phyloP scores from a whole-genome alignment of 2,113 vertebrate species.

The Tonatia bakeri region DNA sequence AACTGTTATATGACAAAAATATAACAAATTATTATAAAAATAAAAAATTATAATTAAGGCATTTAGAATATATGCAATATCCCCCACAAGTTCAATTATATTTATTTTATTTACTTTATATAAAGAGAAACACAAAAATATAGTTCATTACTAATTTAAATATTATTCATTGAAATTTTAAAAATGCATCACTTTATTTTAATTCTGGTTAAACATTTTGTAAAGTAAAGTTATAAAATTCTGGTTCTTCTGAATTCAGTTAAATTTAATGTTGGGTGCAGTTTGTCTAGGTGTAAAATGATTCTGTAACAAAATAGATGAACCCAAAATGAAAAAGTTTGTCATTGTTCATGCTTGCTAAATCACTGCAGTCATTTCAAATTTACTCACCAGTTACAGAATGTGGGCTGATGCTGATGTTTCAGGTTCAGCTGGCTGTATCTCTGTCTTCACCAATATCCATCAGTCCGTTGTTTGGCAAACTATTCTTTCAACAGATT shows the following conservation, averaged over 20 bases:
- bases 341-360: too few relatives aligned
- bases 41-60: neutral
- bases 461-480: neutral
- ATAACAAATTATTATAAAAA: neutral
- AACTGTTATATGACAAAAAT: neutral
- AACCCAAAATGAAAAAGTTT: too few relatives aligned
- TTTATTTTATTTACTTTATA: neutral
- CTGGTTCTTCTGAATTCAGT: neutral
- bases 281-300: neutral
- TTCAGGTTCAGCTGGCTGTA: neutral
- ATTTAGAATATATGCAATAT: neutral
- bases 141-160: neutral
- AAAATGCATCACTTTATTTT: neutral
- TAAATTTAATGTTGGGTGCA: neutral
- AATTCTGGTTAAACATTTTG: neutral
- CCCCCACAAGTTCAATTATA: neutral
- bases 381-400: neutral
- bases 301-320: neutral
- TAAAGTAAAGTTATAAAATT: neutral
- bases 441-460: neutral
- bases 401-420: neutral
- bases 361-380: neutral
- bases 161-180: neutral
- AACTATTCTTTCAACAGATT: neutral
- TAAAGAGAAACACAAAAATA: neutral